Evolutionary conservation across 1,140 invertebrate genomes (phyloP).

Genomic region (Dreissena polymorpha): DNA sequence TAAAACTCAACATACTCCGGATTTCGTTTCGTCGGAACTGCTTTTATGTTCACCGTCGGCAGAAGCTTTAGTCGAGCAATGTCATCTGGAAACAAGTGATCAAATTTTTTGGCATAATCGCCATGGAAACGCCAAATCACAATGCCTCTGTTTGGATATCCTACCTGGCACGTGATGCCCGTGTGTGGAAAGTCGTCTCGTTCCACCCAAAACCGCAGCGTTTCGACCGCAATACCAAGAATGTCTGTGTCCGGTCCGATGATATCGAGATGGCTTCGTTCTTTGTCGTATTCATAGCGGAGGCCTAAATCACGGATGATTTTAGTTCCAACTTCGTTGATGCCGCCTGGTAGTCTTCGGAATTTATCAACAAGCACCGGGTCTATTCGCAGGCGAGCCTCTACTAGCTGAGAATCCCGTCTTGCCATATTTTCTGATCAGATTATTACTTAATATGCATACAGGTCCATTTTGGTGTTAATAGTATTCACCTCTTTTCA

Average conservation of each 20-base stretch:
- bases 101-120: constrained; percentile 52
- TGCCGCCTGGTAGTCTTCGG: constrained; percentile 25
- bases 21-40: constrained; percentile 41
- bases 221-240: constrained; percentile 33
- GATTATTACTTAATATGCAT: no score
- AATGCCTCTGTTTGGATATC: constrained; percentile 44
- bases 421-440: no score
- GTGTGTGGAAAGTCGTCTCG: constrained; percentile 40
- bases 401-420: background rate
- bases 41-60: constrained; percentile 33
- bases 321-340: constrained; percentile 43
- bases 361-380: constrained; percentile 51
- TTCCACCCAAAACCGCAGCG: constrained; percentile 42
- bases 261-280: constrained; percentile 10
- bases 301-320: constrained; percentile 41
- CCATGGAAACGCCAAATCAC: constrained; percentile 53
- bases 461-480: no score
- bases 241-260: constrained; percentile 50
- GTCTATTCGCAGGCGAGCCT: constrained; percentile 29
- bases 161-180: constrained; percentile 49
- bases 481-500: no score
- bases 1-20: constrained; percentile 44
- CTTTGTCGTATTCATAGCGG: constrained; percentile 41
- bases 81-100: constrained; percentile 41
- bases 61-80: constrained; percentile 28